Evolutionary conservation across 2,888 invertebrate species (phyloP), one percentile per base, ranked within the genome.

Genomic region (Eristalis tenax): DNA sequence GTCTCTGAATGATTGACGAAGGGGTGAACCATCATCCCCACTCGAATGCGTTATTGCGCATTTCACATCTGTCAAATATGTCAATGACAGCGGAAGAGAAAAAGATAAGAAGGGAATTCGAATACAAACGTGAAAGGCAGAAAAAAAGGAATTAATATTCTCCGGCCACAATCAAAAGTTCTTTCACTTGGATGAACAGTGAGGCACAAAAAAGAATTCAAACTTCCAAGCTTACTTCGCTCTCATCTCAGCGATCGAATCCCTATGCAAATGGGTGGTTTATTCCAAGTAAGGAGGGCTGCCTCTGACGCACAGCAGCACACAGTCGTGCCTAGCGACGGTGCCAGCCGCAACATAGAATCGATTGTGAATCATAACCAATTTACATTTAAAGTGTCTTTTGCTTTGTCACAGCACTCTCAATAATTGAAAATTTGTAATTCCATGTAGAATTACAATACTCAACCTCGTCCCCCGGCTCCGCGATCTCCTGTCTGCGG

Each of bases 311-410:
- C 81, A 85, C 77, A 71, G 32, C 8, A 32, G 73, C 68, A 2
- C 38, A 4, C 18, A 18, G 32, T 10, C 50, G 18, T 10, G 35
- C 64, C 28, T 32, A 15, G 38, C 69, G 70, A 43, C 78, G 75
- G 38, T 68, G 76, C 68, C 63, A 63, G 71, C 10, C 81, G 61
- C 81, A 74, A 81, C 81, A 81, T 57, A 63, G 38, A 81, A 75
- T 28, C 26, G 64, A 82, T 82, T 75, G 83, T 86, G 83, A 83
- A 75, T 86, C 82, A 86, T 86, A 83, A 83, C 75, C 78, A 86
- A 86, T 86, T 86, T 86, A 74, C 78, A 86, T 85, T 66, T 69
- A 56, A 74, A 73, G 73, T 76, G 63, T 43, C 68, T 26, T 64
- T 75, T 15, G 71, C 13, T 85, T 75, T 69, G 69, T 82, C 77